These are phyloP conservation scores for Scartelaos histophorus DNA, from an alignment of 2,113 vertebrate genomes.

Conservation along the genomic window DNA sequence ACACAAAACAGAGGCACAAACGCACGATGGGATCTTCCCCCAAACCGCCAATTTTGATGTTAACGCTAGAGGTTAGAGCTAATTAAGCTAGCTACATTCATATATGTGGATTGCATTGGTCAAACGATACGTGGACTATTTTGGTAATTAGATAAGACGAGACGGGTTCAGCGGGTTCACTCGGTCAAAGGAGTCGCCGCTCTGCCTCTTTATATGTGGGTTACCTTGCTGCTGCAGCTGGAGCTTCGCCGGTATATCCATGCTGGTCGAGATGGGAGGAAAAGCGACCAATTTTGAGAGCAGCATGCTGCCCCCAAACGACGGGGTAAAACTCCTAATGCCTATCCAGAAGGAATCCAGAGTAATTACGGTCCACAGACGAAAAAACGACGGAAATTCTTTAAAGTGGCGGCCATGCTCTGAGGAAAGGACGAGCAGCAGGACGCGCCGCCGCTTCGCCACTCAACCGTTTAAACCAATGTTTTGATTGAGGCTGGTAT, in stretches of 20 bases:
- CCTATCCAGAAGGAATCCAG: background rate
- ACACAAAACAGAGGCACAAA: too few relatives aligned
- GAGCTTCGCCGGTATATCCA: constrained; percentile 88
- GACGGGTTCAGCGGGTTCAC: background rate
- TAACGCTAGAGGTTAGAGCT: too few relatives aligned
- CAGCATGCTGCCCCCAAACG: constrained; percentile 70
- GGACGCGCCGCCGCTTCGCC: constrained; percentile 1
- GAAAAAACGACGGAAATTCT: background rate
- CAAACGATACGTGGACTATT: background rate
- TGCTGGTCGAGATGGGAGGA: constrained; percentile 83
- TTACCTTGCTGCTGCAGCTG: constrained; percentile 80
- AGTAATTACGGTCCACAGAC: background rate
- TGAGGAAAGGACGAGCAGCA: too few relatives aligned
- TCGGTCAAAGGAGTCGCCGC: background rate
- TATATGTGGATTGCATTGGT: background rate
- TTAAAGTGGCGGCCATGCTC: background rate
- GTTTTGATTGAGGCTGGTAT: background rate
- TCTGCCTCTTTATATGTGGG: too few relatives aligned
- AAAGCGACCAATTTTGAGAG: constrained; percentile 87
- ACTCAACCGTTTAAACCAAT: constrained; percentile 25
- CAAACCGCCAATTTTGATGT: background rate
- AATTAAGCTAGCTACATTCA: too few relatives aligned
- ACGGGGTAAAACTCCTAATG: background rate
- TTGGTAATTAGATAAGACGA: background rate
- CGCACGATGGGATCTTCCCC: background rate